Percentiles rank a stretch among this genome's conserved stretches.
phyloP scores from a whole-genome alignment of 2,888 invertebrate genomes.

The Callinectes sapidus region DNA sequence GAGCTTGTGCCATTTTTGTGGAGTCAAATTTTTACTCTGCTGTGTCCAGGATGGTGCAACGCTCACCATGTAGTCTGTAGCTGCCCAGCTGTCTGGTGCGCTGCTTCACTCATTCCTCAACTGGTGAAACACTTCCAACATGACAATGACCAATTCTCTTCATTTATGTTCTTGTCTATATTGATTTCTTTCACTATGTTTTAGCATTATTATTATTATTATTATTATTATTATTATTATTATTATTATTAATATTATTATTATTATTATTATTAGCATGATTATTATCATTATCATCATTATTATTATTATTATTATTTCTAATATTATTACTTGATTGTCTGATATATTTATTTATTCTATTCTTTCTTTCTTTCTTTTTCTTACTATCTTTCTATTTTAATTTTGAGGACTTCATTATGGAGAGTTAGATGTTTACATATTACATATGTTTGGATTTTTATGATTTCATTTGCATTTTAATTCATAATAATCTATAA shows the following conservation, averaged over 20 bases:
- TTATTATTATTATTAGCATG: too few relatives aligned
- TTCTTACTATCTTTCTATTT: too few relatives aligned
- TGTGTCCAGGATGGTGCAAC: neutral
- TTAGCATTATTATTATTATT: too few relatives aligned
- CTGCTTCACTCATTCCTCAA: neutral
- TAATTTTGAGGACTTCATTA: too few relatives aligned
- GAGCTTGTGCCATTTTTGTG: conserved; percentile 22
- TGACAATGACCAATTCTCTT: neutral
- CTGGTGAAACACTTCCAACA: neutral
- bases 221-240: too few relatives aligned
- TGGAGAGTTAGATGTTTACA: neutral
- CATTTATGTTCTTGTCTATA: neutral
- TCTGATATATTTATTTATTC: too few relatives aligned
- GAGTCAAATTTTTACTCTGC: neutral
- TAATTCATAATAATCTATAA: neutral
- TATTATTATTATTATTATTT: too few relatives aligned
- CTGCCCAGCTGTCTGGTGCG: neutral
- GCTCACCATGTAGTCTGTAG: neutral
- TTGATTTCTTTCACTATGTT: neutral
- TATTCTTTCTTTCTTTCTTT: too few relatives aligned
- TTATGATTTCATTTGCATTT: neutral
- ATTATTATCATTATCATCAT: too few relatives aligned
- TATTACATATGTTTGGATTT: neutral
- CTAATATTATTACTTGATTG: too few relatives aligned
- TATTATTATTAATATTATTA: too few relatives aligned